Conservation (phyloP, 1,140 invertebrate species). For the Phthorimaea operculella region DNA sequence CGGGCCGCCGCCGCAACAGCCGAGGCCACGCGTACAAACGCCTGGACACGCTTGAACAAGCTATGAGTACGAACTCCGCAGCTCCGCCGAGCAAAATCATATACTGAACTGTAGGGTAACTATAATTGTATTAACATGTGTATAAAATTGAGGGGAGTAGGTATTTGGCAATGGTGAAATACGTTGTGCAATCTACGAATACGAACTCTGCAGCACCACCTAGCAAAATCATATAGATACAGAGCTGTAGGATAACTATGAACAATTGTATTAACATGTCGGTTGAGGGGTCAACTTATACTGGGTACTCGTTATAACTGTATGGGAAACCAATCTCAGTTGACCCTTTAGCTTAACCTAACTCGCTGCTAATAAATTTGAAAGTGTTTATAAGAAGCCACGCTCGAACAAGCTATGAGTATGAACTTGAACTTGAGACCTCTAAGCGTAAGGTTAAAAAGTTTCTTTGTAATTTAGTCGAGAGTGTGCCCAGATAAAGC, state of each 20-base stretch:
- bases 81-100: conserved; percentile 59
- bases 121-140: background rate
- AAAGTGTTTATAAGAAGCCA: too few species aligned
- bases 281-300: background rate
- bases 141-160: too few species aligned
- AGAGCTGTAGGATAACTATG: conserved; percentile 19
- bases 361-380: too few species aligned
- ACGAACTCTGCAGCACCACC: conserved; percentile 42
- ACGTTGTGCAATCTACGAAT: conserved; percentile 58
- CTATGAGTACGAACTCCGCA: conserved; percentile 43
- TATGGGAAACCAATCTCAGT: background rate
- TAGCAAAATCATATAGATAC: conserved; percentile 61
- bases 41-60: conserved; percentile 55
- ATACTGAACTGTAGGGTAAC: conserved; percentile 34
- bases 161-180: too few species aligned
- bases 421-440: too few species aligned
- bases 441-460: too few species aligned
- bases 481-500: too few species aligned
- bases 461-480: too few species aligned
- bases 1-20: conserved; percentile 46
- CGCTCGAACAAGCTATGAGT: too few species aligned
- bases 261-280: background rate
- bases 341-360: too few species aligned
- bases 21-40: conserved; percentile 53
- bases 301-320: background rate